A percentile compares a stretch with the other conserved stretches of the same genome.
These are phyloP conservation scores for Enteromius fasciolatus DNA, from an alignment of 2,797 vertebrate genomes.

Conservation along the genomic window DNA sequence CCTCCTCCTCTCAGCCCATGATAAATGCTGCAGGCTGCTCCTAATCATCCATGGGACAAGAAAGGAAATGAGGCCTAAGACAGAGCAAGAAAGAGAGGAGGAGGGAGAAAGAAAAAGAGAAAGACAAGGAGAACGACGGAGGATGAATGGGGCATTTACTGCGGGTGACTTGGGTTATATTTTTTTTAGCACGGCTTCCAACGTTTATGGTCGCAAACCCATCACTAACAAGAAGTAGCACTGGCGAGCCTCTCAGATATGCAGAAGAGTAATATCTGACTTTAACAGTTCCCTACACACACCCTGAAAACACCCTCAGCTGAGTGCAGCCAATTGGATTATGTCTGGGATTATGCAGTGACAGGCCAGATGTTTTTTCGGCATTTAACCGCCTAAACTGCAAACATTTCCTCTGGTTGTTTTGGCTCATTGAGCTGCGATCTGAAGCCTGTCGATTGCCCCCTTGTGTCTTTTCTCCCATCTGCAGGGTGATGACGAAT, in stretches of 20 bases:
- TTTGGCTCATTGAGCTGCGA: not conserved
- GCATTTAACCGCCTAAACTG: conserved; percentile 39
- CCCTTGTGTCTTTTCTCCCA: conserved; percentile 22
- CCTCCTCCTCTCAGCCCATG: conserved; percentile 54
- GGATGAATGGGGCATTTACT: conserved; percentile 73
- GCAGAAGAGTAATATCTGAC: conserved; percentile 37
- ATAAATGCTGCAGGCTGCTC: conserved; percentile 74
- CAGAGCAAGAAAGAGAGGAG: conserved; percentile 12
- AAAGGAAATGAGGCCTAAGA: conserved; percentile 71
- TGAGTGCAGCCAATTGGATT: conserved; percentile 43
- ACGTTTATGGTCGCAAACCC: conserved; percentile 30
- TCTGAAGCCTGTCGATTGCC: conserved; percentile 20
- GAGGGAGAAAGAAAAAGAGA: conserved; percentile 38
- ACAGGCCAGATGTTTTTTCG: conserved; percentile 48
- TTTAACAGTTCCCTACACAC: conserved; percentile 20
- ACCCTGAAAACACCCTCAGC: conserved; percentile 55
- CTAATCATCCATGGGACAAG: conserved; percentile 77
- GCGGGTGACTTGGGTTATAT: conserved; percentile 68
- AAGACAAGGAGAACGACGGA: conserved; percentile 15
- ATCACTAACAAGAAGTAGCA: conserved; percentile 63
- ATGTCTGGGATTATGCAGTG: conserved; percentile 52
- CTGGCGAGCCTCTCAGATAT: conserved; percentile 50
- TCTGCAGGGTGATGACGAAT: conserved; percentile 29
- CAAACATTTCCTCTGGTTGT: conserved; percentile 44
- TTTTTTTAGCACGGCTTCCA: conserved; percentile 57